phyloP scores from a whole-genome alignment of 2,113 vertebrate species.

The Chloropsis hardwickii region DNA sequence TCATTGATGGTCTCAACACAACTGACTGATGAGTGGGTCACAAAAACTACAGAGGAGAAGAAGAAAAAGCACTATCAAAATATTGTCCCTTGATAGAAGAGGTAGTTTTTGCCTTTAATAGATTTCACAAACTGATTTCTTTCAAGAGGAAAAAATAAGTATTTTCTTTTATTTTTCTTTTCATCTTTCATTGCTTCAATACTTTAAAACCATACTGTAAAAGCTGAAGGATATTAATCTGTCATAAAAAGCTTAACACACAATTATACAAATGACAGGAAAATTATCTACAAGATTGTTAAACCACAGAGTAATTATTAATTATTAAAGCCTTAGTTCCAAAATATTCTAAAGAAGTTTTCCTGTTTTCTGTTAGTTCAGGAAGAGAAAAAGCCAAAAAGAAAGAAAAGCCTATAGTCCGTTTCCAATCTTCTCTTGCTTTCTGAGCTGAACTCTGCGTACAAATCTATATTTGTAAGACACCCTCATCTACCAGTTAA shows the following conservation, averaged over 20 bases:
- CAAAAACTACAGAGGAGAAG: background rate
- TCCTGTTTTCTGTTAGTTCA: constrained; percentile 49
- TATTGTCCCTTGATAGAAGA: background rate
- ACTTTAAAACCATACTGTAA: constrained; percentile 54
- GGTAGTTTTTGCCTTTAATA: constrained; percentile 28
- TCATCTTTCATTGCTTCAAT: constrained; percentile 45
- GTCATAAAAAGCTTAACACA: constrained; percentile 62
- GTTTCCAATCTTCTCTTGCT: constrained; percentile 31
- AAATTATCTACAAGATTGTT: constrained; percentile 47
- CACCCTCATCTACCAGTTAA: constrained; percentile 78
- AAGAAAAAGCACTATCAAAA: background rate
- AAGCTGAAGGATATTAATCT: constrained; percentile 60
- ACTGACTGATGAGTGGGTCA: background rate
- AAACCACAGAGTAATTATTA: constrained; percentile 67
- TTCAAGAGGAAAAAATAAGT: background rate
- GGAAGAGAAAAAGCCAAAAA: constrained; percentile 53
- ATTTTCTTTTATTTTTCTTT: background rate
- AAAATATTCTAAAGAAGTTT: constrained; percentile 47
- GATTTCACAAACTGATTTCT: constrained; percentile 28
- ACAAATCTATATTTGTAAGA: constrained; percentile 77
- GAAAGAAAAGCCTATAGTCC: constrained; percentile 49
- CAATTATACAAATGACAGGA: constrained; percentile 50
- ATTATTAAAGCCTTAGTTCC: constrained; percentile 51
- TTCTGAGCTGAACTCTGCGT: constrained; percentile 61
- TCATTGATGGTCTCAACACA: background rate